phyloP scores from a whole-genome alignment of 2,797 vertebrate genomes.

The Intellagama lesueurii region DNA sequence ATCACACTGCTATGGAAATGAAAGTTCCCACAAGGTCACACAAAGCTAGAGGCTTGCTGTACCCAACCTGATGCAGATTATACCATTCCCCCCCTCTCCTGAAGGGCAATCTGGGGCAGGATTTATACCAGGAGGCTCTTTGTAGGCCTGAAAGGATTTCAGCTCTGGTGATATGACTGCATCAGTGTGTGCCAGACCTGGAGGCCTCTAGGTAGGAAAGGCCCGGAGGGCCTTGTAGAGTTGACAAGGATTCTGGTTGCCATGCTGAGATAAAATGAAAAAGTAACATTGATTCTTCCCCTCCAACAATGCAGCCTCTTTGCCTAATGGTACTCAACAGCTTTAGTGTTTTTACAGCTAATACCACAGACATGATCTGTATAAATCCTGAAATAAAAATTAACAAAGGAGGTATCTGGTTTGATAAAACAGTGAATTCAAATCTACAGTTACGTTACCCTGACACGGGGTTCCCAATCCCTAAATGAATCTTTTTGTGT shows the following conservation, averaged over 20 bases:
- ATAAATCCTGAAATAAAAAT: not conserved
- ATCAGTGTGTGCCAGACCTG: not conserved
- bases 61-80: no score
- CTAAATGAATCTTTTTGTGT: conserved; percentile 9
- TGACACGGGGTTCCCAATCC: not conserved
- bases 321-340: no score
- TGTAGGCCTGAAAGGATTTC: not conserved
- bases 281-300: no score
- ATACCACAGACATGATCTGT: not conserved
- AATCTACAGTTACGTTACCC: not conserved
- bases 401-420: not conserved
- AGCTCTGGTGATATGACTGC: not conserved
- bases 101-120: not conserved
- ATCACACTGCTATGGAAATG: not conserved
- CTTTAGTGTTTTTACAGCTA: no score
- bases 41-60: not conserved
- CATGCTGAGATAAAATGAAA: no score
- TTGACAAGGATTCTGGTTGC: no score
- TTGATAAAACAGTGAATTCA: not conserved
- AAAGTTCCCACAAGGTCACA: no score
- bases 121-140: not conserved
- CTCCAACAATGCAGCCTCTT: no score
- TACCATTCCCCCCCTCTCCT: not conserved
- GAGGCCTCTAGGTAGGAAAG: not conserved
- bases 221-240: no score